These are phyloP conservation scores for Smittia aterrima DNA, from an alignment of 2,888 invertebrate genomes.

Conservation along the genomic window DNA sequence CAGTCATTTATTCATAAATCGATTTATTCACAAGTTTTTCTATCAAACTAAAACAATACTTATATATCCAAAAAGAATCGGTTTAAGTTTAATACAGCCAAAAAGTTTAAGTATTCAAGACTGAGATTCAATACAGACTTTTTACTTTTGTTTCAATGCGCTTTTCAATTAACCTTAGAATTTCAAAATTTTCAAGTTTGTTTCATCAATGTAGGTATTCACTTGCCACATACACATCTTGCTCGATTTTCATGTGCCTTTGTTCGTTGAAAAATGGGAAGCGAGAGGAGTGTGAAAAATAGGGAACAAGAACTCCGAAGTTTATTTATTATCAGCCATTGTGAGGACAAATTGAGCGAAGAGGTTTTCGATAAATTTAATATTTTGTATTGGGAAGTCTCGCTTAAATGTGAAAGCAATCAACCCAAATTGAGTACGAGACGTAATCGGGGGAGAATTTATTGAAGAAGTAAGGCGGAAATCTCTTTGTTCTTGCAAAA, in stretches of 20 bases:
- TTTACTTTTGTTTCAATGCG: not conserved
- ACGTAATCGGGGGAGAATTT: not conserved
- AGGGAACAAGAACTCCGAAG: not conserved
- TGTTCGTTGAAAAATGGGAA: not conserved
- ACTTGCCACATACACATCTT: no score
- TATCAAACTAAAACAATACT: no score
- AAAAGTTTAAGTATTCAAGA: not conserved
- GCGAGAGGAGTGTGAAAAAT: not conserved
- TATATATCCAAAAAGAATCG: no score
- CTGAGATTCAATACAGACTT: not conserved
- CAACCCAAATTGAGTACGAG: conserved; percentile 34
- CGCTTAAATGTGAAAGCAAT: conserved; percentile 33
- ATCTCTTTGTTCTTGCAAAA: not conserved
- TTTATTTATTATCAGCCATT: conserved; percentile 37
- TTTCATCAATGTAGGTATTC: no score
- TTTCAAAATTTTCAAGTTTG: no score
- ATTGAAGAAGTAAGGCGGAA: not conserved
- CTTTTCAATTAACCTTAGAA: not conserved
- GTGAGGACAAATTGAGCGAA: conserved; percentile 33
- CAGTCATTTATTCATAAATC: conserved; percentile 26
- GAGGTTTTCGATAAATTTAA: conserved; percentile 33
- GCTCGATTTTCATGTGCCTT: not conserved
- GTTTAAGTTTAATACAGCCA: no score
- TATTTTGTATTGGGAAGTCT: not conserved
- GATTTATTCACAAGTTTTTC: not conserved